Evolutionary conservation across 2,797 vertebrate species (phyloP).

Genomic region (Uromys caudimaculatus): DNA sequence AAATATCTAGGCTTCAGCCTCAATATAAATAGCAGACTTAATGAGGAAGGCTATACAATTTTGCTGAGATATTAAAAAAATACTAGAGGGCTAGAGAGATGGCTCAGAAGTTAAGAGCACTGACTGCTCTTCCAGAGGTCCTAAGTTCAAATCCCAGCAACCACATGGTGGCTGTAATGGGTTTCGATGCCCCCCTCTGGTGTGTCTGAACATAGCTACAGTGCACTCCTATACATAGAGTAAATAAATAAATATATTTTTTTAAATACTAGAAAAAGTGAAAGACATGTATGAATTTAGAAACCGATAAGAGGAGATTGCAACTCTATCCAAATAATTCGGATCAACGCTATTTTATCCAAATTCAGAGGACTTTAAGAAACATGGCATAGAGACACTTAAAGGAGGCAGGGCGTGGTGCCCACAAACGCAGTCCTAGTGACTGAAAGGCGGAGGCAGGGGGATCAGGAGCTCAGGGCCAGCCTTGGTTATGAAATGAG

Average conservation of each 20-base stretch:
- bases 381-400: neutral
- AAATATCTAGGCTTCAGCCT: conserved; percentile 30
- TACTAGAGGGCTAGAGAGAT: neutral
- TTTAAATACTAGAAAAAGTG: neutral
- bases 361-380: conserved; percentile 46
- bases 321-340: neutral
- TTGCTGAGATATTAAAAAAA: conserved; percentile 26
- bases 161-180: neutral
- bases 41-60: neutral
- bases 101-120: neutral
- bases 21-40: conserved; percentile 46
- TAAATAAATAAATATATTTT: neutral
- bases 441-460: neutral
- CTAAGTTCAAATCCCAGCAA: neutral
- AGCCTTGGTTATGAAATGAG: neutral
- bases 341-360: neutral
- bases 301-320: conserved; percentile 24
- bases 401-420: neutral
- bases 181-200: neutral
- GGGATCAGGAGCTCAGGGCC: neutral
- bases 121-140: neutral
- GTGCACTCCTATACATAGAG: neutral
- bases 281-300: neutral
- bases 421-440: neutral
- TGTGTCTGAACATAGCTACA: neutral